Evolutionary conservation across 2,113 vertebrate genomes (phyloP).

Genomic region (Chaetops frenatus): DNA sequence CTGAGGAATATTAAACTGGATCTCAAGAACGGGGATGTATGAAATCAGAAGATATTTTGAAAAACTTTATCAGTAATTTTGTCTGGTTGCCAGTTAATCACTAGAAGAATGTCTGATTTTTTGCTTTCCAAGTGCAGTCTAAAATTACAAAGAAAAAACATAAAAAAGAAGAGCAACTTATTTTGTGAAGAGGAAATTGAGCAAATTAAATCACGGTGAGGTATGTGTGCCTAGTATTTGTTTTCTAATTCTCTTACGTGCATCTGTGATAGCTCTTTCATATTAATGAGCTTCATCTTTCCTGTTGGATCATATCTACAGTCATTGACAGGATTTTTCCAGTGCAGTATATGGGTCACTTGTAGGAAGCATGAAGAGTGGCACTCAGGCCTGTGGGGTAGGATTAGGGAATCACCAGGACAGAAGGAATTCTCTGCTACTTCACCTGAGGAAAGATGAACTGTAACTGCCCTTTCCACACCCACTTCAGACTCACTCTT

Average conservation of each 20-base stretch:
- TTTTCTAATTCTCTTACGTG: not conserved
- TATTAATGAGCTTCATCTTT: not conserved
- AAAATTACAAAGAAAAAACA: not conserved
- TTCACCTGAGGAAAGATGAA: not conserved
- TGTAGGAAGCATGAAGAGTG: not conserved
- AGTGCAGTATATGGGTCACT: not conserved
- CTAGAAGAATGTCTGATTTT: not conserved
- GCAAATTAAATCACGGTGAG: not conserved
- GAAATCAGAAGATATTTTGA: not conserved
- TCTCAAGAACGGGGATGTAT: not conserved
- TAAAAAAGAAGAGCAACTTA: not conserved
- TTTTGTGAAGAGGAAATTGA: not conserved
- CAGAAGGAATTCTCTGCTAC: not conserved
- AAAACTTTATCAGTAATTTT: not conserved
- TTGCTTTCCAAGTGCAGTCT: not conserved
- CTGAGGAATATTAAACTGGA: not conserved
- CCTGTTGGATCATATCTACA: not conserved
- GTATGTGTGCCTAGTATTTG: not conserved
- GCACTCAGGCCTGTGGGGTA: not conserved
- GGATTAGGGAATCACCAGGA: not conserved
- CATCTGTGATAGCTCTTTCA: rapidly evolving
- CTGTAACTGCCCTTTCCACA: not conserved
- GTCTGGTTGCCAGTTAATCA: not conserved
- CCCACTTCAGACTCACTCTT: not conserved
- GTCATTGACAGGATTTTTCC: rapidly evolving